These are phyloP conservation scores for Oncorhynchus mykiss DNA, from an alignment of 2,113 vertebrate species.

Conservation along the genomic window DNA sequence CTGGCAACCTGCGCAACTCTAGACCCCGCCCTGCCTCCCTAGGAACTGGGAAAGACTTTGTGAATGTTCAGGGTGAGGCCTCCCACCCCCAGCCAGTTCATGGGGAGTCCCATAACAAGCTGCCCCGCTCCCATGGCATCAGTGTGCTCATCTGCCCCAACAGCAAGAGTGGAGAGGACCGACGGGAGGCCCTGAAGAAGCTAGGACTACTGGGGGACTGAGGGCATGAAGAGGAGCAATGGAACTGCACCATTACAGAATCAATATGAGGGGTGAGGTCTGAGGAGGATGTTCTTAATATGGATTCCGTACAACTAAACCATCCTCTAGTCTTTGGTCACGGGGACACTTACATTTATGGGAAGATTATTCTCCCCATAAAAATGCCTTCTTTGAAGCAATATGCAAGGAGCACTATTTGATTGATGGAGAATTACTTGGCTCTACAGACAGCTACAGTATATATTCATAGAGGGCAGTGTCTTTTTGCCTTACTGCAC, in stretches of 20 bases:
- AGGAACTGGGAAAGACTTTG: slow-evolving; percentile 76
- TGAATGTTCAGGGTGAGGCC: slow-evolving; percentile 30
- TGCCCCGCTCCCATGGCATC: slow-evolving; percentile 75
- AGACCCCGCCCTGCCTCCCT: slow-evolving; percentile 76
- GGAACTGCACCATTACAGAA: no score
- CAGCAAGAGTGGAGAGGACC: slow-evolving; percentile 67
- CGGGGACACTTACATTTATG: neutral
- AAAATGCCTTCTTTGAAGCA: slow-evolving; percentile 10
- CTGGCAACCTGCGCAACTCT: slow-evolving; percentile 57
- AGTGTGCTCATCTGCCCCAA: slow-evolving; percentile 87
- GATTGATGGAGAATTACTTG: neutral
- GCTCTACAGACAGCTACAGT: slow-evolving; percentile 19
- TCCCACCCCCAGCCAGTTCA: slow-evolving; percentile 17
- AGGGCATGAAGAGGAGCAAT: slow-evolving; percentile 8
- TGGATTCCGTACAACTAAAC: neutral
- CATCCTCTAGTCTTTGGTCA: neutral
- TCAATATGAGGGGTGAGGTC: no score
- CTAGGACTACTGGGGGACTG: slow-evolving; percentile 87
- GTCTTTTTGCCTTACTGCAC: slow-evolving; percentile 12
- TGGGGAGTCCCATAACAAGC: slow-evolving; percentile 52
- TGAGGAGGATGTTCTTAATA: no score
- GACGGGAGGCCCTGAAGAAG: slow-evolving; percentile 83
- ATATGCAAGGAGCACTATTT: neutral
- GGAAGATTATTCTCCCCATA: no score
- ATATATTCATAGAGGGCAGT: slow-evolving; percentile 17